Percentiles rank a stretch among this genome's conserved stretches.
Conservation (phyloP, 1,140 invertebrate species). For the Megalopta genalis region DNA sequence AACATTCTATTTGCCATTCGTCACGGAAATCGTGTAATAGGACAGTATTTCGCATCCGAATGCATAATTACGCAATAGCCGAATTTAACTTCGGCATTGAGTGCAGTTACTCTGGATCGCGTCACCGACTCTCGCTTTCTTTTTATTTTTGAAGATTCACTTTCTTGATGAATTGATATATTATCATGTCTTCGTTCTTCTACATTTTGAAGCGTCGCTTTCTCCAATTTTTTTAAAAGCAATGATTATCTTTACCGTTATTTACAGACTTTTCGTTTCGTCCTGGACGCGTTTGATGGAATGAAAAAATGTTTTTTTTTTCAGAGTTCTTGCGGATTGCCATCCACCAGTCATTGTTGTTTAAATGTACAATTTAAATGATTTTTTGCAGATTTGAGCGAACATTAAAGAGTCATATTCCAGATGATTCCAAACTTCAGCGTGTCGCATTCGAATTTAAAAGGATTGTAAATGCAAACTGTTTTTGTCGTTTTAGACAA, state of each 20-base stretch:
- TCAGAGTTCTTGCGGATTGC: neutral
- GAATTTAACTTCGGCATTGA: neutral
- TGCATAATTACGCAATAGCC: constrained; percentile 1
- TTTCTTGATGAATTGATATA: neutral
- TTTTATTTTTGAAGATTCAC: neutral
- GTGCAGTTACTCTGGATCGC: too few relatives aligned
- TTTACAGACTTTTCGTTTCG: neutral
- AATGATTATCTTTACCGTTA: constrained; percentile 19
- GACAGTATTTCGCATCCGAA: neutral
- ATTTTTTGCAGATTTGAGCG: constrained; percentile 9
- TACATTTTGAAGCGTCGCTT: neutral
- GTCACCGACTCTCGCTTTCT: too few relatives aligned
- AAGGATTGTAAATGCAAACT: neutral
- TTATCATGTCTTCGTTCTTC: neutral
- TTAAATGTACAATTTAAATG: neutral
- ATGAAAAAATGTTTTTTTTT: neutral
- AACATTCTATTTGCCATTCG: neutral
- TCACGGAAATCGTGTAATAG: neutral
- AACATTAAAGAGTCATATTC: neutral
- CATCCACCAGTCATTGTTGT: neutral
- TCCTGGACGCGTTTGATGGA: neutral
- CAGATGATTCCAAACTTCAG: neutral
- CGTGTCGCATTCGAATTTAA: neutral
- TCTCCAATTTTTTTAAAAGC: neutral
- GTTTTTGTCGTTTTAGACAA: neutral